phyloP scores from a whole-genome alignment of 2,888 invertebrate genomes.

The Lithosia quadra region DNA sequence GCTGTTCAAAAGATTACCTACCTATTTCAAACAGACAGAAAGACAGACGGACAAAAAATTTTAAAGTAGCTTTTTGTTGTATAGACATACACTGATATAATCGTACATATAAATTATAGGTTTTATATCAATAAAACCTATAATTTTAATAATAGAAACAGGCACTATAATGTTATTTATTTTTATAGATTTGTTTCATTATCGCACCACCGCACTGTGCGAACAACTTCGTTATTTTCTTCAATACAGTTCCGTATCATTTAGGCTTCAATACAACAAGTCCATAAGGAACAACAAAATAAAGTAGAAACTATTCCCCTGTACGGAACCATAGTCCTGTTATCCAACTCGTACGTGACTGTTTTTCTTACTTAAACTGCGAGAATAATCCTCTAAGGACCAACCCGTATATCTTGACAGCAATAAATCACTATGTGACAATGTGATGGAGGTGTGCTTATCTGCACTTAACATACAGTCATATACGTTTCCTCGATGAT shows the following conservation, averaged over 20 bases:
- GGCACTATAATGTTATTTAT: too few relatives aligned
- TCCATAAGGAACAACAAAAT: background rate
- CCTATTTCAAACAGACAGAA: too few relatives aligned
- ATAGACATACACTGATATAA: too few relatives aligned
- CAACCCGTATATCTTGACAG: conserved; percentile 8
- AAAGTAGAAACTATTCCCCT: background rate
- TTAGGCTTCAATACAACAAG: background rate
- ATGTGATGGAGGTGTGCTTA: conserved; percentile 14
- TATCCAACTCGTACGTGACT: background rate
- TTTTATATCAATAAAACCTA: too few relatives aligned
- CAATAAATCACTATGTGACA: conserved; percentile 17
- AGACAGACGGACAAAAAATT: too few relatives aligned
- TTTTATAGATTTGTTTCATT: background rate
- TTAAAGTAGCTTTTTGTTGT: too few relatives aligned
- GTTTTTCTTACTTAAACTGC: background rate
- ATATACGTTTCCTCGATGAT: background rate
- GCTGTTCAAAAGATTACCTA: too few relatives aligned
- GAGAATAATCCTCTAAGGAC: background rate
- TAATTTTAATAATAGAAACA: too few relatives aligned
- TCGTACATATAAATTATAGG: too few relatives aligned
- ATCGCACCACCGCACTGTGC: background rate
- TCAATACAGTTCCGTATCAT: background rate
- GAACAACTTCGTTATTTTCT: background rate
- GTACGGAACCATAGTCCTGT: background rate
- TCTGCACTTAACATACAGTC: conserved; percentile 11